A percentile compares a stretch with the other conserved stretches of the same genome.
Conservation (phyloP, 1,140 invertebrate species). For the Lepidurus couesii region DNA sequence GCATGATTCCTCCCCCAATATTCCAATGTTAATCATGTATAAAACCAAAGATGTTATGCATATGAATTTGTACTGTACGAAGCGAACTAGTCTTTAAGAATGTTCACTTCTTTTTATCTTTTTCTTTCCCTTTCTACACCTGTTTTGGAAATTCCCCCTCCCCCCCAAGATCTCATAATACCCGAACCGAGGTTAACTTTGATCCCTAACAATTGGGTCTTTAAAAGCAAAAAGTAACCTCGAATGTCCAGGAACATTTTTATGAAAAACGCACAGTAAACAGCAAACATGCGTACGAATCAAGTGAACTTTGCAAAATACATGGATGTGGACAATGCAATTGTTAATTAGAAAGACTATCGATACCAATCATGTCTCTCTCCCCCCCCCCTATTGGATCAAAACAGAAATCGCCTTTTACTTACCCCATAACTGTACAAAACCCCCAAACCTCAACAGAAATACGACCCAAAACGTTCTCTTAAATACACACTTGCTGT, state of each 20-base stretch:
- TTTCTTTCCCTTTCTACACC: background rate
- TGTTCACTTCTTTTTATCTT: conserved; percentile 4
- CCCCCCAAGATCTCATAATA: background rate
- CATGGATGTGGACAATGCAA: background rate
- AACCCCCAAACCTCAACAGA: background rate
- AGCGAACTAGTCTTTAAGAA: conserved; percentile 19
- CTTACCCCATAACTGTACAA: background rate
- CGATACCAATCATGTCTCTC: no score
- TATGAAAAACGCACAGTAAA: background rate
- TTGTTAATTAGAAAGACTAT: no score
- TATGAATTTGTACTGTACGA: background rate
- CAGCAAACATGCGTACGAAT: background rate
- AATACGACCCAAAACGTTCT: background rate
- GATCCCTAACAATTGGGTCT: no score
- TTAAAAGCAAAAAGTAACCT: background rate
- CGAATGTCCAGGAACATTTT: background rate
- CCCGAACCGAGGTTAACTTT: background rate
- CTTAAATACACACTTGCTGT: conserved; percentile 13
- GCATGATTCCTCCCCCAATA: background rate
- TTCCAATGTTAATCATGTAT: background rate
- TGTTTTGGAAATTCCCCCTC: background rate
- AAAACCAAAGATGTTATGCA: background rate
- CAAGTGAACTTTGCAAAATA: background rate
- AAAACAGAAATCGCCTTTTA: background rate
- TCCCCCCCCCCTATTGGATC: background rate